Conservation (phyloP, 2,113 vertebrate species). For the Speoplatyrhinus poulsoni region DNA sequence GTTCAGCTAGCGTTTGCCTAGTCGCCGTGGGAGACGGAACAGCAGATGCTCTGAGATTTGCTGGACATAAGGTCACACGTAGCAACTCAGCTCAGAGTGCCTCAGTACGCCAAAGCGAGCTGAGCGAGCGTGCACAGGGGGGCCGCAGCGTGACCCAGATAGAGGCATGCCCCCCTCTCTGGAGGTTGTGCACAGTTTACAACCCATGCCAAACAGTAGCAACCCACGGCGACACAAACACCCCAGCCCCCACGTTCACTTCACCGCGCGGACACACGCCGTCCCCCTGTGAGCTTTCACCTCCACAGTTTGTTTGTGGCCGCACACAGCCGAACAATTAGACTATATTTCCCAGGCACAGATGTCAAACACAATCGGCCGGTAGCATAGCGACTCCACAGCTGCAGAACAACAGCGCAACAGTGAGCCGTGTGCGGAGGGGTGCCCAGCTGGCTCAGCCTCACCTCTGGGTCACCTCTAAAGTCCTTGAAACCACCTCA, state of each 20-base stretch:
- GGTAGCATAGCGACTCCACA: conserved; percentile 11
- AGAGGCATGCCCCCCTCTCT: conserved; percentile 23
- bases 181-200: conserved; percentile 23
- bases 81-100: conserved; percentile 39
- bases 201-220: conserved; percentile 20
- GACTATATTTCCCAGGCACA: conserved; percentile 43
- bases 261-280: conserved; percentile 15
- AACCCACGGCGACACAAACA: conserved; percentile 2
- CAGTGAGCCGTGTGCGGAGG: conserved; percentile 51
- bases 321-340: conserved; percentile 36
- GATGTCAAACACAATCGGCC: conserved; percentile 42
- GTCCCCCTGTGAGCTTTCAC: conserved; percentile 22
- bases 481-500: conserved; percentile 51
- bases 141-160: conserved; percentile 24
- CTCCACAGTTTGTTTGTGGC: conserved; percentile 37
- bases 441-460: conserved; percentile 45
- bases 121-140: conserved; percentile 29
- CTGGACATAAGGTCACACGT: conserved; percentile 62
- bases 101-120: conserved; percentile 34
- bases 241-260: not conserved
- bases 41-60: conserved; percentile 61
- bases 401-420: conserved; percentile 47
- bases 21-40: conserved; percentile 46
- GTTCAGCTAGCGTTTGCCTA: conserved; percentile 51
- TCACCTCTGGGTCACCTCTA: conserved; percentile 44